Conservation (phyloP, 1,140 invertebrate genomes). For the Ceratina australensis region DNA sequence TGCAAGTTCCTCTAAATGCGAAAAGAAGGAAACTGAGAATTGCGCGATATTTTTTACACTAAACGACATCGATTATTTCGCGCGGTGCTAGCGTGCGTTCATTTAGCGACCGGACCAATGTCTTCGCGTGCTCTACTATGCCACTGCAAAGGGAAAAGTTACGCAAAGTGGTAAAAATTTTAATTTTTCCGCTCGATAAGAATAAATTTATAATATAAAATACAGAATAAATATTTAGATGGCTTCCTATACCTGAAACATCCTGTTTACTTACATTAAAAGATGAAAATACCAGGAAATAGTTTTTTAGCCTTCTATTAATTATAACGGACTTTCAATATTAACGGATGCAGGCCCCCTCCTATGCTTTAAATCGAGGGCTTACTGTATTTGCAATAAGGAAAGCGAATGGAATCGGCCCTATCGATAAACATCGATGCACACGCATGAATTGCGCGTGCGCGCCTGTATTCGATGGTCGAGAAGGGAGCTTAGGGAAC, state of each 20-base stretch:
- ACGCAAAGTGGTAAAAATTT: too few relatives aligned
- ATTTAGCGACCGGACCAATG: constrained; percentile 14
- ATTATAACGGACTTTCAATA: too few relatives aligned
- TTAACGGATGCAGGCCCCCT: too few relatives aligned
- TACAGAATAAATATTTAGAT: too few relatives aligned
- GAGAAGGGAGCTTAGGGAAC: constrained; percentile 18
- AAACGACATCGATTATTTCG: constrained; percentile 29
- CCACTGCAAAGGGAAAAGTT: background rate
- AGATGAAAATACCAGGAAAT: too few relatives aligned
- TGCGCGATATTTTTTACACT: constrained; percentile 9
- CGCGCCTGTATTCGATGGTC: constrained; percentile 5
- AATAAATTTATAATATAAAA: too few relatives aligned
- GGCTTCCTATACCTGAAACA: too few relatives aligned
- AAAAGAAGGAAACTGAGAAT: constrained; percentile 7
- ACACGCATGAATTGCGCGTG: constrained; percentile 35
- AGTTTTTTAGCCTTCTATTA: too few relatives aligned
- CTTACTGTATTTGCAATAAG: background rate
- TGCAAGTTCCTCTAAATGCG: too few relatives aligned
- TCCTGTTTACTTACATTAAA: too few relatives aligned
- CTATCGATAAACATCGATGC: constrained; percentile 21
- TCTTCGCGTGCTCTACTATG: background rate
- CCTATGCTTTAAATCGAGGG: too few relatives aligned
- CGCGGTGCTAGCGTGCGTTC: constrained; percentile 29
- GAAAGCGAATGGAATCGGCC: constrained; percentile 1
- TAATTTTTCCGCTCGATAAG: too few relatives aligned